Percentiles rank a stretch among this genome's conserved stretches.
These are phyloP conservation scores for Glaucopsyche alexis DNA, from an alignment of 2,888 invertebrate genomes.

Conservation along the genomic window DNA sequence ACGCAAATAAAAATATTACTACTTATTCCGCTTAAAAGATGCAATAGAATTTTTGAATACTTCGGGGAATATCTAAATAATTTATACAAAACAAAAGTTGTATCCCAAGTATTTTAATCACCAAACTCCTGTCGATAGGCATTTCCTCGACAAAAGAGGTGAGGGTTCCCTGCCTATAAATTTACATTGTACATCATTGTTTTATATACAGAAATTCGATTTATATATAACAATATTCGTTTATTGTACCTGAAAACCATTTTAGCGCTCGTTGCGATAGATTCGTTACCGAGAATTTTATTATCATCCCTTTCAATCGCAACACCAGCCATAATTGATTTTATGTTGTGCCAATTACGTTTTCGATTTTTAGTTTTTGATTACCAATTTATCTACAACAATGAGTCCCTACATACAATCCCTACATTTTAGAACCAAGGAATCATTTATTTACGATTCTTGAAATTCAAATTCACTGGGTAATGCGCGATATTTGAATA, in stretches of 20 bases:
- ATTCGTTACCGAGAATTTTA: constrained; percentile 36
- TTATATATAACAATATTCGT: constrained; percentile 45
- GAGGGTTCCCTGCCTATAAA: constrained; percentile 37
- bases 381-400: constrained; percentile 24
- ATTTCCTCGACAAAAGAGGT: constrained; percentile 30
- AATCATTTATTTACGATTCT: not conserved
- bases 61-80: constrained; percentile 9
- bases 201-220: constrained; percentile 42
- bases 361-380: constrained; percentile 29
- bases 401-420: not conserved
- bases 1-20: too few relatives aligned
- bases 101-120: constrained; percentile 27
- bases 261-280: constrained; percentile 40
- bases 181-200: constrained; percentile 42
- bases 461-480: too few relatives aligned
- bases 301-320: constrained; percentile 39
- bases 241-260: constrained; percentile 44
- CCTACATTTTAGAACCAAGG: not conserved
- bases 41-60: not conserved
- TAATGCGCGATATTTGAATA: too few relatives aligned
- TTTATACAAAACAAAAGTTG: constrained; percentile 27
- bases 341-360: constrained; percentile 30
- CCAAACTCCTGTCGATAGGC: constrained; percentile 26
- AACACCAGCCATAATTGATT: constrained; percentile 38
- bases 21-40: not conserved